Percentiles rank a stretch among this genome's conserved stretches.
Evolutionary conservation across 2,113 vertebrate genomes (phyloP).

Genomic region (Ptilorrhoa leucosticta): DNA sequence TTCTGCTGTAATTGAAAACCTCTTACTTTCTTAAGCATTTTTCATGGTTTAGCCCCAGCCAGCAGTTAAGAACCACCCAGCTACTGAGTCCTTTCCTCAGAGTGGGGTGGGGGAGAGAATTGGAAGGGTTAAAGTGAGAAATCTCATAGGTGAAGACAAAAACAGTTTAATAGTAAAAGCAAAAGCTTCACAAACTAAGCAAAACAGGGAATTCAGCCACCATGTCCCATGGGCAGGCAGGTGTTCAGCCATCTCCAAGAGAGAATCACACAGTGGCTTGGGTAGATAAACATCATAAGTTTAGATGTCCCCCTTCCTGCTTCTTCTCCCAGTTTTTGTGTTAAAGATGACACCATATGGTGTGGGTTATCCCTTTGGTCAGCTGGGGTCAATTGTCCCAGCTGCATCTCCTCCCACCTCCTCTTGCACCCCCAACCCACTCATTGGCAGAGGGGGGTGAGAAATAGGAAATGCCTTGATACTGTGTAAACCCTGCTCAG

Average conservation of each 20-base stretch:
- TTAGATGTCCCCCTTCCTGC: neutral
- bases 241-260: neutral
- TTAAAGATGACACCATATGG: neutral
- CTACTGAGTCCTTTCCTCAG: neutral
- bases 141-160: neutral
- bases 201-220: neutral
- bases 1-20: neutral
- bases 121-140: neutral
- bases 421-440: neutral
- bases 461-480: neutral
- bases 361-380: neutral
- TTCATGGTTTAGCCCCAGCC: neutral
- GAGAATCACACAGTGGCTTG: rapidly evolving
- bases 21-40: neutral
- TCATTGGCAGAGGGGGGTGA: rapidly evolving
- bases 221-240: rapidly evolving
- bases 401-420: neutral
- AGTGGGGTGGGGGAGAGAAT: neutral
- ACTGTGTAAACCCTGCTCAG: neutral
- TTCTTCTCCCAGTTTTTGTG: neutral
- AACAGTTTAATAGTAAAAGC: neutral
- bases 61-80: neutral
- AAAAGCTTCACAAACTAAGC: neutral
- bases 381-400: neutral
- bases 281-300: neutral